Evolutionary conservation across 2,888 invertebrate species (phyloP).

Genomic region (Creontiades dilutus): DNA sequence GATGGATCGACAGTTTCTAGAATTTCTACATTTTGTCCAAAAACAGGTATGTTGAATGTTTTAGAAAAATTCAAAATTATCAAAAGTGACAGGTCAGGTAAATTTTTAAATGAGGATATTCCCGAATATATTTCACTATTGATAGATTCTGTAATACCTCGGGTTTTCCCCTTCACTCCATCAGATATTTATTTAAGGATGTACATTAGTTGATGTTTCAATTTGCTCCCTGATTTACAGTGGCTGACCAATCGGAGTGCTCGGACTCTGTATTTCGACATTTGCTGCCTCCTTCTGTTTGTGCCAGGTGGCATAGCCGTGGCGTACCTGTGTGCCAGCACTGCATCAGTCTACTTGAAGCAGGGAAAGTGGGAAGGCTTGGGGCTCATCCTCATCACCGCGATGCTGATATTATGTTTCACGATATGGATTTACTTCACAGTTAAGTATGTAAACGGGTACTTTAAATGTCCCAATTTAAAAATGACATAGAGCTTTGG

Average conservation of each 20-base stretch:
- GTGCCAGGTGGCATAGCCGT: slow-evolving; percentile 80
- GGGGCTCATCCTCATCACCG: slow-evolving; percentile 78
- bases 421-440: slow-evolving; percentile 78
- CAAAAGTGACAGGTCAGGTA: no score
- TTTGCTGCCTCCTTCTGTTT: slow-evolving; percentile 79
- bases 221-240: slow-evolving; percentile 18
- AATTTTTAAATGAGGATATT: no score
- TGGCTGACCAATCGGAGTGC: slow-evolving; percentile 27
- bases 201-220: no score
- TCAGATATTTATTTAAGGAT: no score
- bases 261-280: slow-evolving; percentile 55
- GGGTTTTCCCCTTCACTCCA: no score
- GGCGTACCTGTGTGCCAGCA: slow-evolving; percentile 79
- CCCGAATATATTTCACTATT: no score
- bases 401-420: slow-evolving; percentile 77
- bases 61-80: no score
- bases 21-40: no score
- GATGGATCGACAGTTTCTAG: no score
- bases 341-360: slow-evolving; percentile 78
- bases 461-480: background rate
- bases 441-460: slow-evolving; percentile 77
- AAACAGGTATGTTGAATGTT: no score
- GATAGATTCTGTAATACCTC: no score
- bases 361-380: slow-evolving; percentile 78
- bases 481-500: no score